These are phyloP conservation scores for Colostygia pectinataria DNA, from an alignment of 2,888 invertebrate genomes.

Conservation along the genomic window DNA sequence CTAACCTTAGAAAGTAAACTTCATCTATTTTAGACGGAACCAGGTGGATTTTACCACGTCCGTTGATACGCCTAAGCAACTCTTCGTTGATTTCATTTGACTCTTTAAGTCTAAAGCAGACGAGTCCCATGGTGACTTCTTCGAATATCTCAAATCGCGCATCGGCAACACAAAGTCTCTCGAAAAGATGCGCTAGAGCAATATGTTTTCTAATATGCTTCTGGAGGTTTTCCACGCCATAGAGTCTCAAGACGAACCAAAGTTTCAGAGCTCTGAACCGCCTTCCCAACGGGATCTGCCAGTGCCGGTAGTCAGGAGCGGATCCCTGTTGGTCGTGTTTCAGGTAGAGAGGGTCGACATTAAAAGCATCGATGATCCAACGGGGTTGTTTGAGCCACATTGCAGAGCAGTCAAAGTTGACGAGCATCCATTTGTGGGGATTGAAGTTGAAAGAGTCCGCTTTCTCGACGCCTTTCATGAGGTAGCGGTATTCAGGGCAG, in stretches of 20 bases:
- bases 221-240: slow-evolving; percentile 94
- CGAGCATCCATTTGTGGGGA: slow-evolving; percentile 99
- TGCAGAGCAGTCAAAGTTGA: slow-evolving; percentile 99
- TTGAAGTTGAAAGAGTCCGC: slow-evolving; percentile 99
- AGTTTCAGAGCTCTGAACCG: slow-evolving; percentile 96
- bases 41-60: slow-evolving; percentile 94
- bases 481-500: slow-evolving; percentile 96
- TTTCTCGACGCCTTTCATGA: slow-evolving; percentile 93
- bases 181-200: slow-evolving; percentile 93
- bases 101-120: slow-evolving; percentile 97
- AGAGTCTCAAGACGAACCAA: slow-evolving; percentile 97
- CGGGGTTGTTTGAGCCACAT: slow-evolving; percentile 97
- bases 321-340: slow-evolving; percentile 96
- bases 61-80: slow-evolving; percentile 92
- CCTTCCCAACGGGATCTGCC: slow-evolving; percentile 97
- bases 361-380: slow-evolving; percentile 96
- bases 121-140: slow-evolving; percentile 96
- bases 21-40: slow-evolving; percentile 95
- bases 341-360: slow-evolving; percentile 97
- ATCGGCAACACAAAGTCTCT: slow-evolving; percentile 88
- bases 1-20: slow-evolving; percentile 93
- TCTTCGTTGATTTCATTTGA: slow-evolving; percentile 92
- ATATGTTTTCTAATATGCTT: slow-evolving; percentile 93
- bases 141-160: slow-evolving; percentile 94
- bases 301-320: slow-evolving; percentile 97